Evolutionary conservation across 2,888 invertebrate genomes (phyloP).

Genomic region (Sphaerophoria rueppellii): DNA sequence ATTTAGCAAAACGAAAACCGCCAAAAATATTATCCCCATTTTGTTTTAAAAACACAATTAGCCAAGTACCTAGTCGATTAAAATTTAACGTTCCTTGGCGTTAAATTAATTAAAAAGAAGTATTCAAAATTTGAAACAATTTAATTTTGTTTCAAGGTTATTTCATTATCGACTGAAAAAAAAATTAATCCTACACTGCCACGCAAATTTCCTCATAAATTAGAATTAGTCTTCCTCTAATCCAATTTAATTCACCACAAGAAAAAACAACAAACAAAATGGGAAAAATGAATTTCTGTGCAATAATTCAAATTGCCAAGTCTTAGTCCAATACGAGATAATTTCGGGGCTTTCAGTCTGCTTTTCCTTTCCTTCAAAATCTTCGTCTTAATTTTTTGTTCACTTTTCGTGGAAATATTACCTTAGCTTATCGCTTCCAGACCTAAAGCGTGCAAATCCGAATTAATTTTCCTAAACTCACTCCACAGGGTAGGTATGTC

Average conservation of each 20-base stretch:
- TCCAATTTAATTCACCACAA: conserved; percentile 41
- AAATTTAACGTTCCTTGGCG: too few species aligned
- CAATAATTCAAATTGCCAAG: conserved; percentile 66
- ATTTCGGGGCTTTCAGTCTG: background rate
- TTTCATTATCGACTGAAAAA: background rate
- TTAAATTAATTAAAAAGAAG: too few species aligned
- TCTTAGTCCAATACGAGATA: conserved; percentile 43
- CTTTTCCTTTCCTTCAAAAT: background rate
- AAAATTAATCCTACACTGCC: background rate
- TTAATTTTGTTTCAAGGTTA: background rate
- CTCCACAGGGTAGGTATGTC: conserved; percentile 1
- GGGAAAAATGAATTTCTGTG: conserved; percentile 40
- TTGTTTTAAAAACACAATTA: too few species aligned
- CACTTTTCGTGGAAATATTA: conserved; percentile 26
- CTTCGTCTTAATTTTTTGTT: background rate
- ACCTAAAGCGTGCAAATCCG: conserved; percentile 64
- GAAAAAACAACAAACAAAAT: background rate
- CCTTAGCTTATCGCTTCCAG: conserved; percentile 52
- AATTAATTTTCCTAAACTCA: conserved; percentile 66
- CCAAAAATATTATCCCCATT: too few species aligned
- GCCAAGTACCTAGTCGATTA: too few species aligned
- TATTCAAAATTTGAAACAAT: background rate
- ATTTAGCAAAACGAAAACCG: too few species aligned
- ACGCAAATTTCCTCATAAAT: conserved; percentile 23
- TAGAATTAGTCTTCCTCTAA: conserved; percentile 36